phyloP scores from a whole-genome alignment of 2,797 vertebrate species.

The Kryptolebias ocellatus region DNA sequence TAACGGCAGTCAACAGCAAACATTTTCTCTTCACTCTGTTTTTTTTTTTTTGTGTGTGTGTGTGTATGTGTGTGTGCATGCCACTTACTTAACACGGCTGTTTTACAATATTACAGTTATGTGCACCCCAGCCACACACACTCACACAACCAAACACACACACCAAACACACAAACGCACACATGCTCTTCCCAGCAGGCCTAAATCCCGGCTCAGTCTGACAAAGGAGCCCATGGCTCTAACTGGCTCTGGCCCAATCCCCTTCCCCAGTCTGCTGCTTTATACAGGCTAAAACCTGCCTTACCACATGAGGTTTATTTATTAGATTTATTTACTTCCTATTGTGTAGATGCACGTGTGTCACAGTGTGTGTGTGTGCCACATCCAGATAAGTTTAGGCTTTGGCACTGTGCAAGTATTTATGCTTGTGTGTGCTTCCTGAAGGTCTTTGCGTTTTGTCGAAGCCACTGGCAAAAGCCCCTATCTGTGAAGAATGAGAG shows the following conservation, averaged over 20 bases:
- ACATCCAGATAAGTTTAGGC: conserved; percentile 33
- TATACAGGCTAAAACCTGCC: conserved; percentile 65
- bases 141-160: conserved; percentile 19
- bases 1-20: conserved; percentile 28
- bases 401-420: conserved; percentile 13
- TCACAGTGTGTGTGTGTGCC: conserved; percentile 10
- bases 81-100: conserved; percentile 49
- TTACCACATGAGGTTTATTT: conserved; percentile 63
- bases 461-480: conserved; percentile 18
- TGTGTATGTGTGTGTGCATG: conserved; percentile 11
- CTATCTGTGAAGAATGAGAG: background rate
- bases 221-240: conserved; percentile 77
- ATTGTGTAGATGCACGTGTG: conserved; percentile 29
- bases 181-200: conserved; percentile 51
- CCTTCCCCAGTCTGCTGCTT: conserved; percentile 68
- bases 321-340: conserved; percentile 58
- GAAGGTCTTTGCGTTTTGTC: background rate
- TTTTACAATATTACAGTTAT: conserved; percentile 53
- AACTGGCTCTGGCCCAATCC: conserved; percentile 75
- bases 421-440: conserved; percentile 14
- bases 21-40: conserved; percentile 27
- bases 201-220: conserved; percentile 76
- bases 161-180: conserved; percentile 25
- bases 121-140: conserved; percentile 19
- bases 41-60: conserved; percentile 9